phyloP scores from a whole-genome alignment of 53 echinoderm and acorn worm genomes.

The Luidia sarsii region DNA sequence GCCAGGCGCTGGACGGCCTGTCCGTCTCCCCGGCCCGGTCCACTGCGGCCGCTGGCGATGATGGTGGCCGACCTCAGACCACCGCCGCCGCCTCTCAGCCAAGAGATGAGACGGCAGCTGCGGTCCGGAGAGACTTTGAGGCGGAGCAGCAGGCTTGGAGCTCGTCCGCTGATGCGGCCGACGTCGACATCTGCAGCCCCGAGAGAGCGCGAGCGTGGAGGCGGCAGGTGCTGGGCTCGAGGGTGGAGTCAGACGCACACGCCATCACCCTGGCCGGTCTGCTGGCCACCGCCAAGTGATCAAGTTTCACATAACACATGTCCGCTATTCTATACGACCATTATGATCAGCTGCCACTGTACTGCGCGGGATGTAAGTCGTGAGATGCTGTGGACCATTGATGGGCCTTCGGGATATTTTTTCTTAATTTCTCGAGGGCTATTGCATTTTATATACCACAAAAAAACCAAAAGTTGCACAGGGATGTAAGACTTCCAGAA shows the following conservation, averaged over 20 bases:
- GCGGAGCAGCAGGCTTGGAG: background rate
- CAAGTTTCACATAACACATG: too few species aligned
- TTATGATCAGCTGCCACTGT: too few species aligned
- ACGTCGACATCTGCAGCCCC: background rate
- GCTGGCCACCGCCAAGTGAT: too few species aligned
- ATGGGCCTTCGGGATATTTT: too few species aligned
- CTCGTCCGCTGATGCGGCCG: background rate
- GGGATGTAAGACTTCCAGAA: too few species aligned
- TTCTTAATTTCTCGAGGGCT: too few species aligned
- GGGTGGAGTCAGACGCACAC: constrained; percentile 1
- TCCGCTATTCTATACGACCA: too few species aligned
- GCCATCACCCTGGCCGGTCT: background rate
- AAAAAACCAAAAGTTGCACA: too few species aligned
- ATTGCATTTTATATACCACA: too few species aligned
- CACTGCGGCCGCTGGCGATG: background rate
- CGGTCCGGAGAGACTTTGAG: constrained; percentile 30
- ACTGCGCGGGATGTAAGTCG: too few species aligned
- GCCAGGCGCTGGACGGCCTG: background rate
- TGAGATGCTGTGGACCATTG: too few species aligned
- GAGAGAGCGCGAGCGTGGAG: background rate
- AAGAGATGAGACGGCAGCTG: background rate
- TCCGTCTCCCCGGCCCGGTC: constrained; percentile 13
- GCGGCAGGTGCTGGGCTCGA: background rate
- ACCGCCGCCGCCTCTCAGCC: too few species aligned
- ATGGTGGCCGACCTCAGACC: background rate